A percentile compares a stretch with the other conserved stretches of the same genome.
Evolutionary conservation across 2,888 invertebrate species (phyloP).

Genomic region (Oxycera nigricornis): DNA sequence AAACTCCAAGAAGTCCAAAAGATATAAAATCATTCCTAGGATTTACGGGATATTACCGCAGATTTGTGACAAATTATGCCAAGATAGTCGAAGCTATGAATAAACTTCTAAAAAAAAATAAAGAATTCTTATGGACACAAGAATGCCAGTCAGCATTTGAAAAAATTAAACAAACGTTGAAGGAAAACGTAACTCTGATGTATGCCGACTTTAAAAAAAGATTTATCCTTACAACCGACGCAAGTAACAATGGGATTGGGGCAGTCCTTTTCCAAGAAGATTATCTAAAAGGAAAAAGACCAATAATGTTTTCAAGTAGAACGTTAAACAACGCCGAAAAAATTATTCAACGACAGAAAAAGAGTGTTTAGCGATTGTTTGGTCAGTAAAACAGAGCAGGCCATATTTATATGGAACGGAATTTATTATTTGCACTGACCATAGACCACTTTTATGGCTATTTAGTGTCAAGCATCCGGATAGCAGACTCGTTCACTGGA

Average conservation of each 20-base stretch:
- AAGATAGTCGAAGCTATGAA: not conserved
- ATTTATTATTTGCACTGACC: not conserved
- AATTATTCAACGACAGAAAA: not conserved
- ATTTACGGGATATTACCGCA: not conserved
- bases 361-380: not conserved
- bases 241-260: not conserved
- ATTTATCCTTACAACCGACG: not conserved
- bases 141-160: not conserved
- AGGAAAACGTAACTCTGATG: not conserved
- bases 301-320: not conserved
- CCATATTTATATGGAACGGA: not conserved
- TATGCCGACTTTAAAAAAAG: not conserved
- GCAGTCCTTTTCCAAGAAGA: too few relatives aligned
- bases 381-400: not conserved
- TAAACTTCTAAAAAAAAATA: not conserved
- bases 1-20: not conserved
- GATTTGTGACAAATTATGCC: not conserved
- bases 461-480: not conserved
- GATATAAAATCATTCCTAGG: not conserved
- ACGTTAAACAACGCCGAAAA: too few relatives aligned
- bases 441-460: not conserved
- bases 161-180: not conserved
- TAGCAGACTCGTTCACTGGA: too few relatives aligned
- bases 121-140: not conserved
- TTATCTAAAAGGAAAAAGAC: not conserved